Evolutionary conservation across 2,888 invertebrate species (phyloP), one percentile per base, ranked within the genome.

Genomic region (Margaritifera margaritifera): DNA sequence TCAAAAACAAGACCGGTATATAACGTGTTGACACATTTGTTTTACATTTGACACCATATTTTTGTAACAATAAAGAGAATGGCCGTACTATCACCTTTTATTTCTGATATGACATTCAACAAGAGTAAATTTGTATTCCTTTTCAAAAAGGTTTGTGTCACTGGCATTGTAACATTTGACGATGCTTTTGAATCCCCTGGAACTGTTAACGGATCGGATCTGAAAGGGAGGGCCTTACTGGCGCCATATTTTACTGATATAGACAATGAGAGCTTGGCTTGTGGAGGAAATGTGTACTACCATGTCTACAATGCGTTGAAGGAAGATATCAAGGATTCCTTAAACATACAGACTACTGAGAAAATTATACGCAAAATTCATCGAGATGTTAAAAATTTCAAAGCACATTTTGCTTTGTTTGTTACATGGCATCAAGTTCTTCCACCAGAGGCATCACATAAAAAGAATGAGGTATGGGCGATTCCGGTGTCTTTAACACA

Each of bases 191-290:
- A 55, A n/a, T 42, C 31, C 11, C 22, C 66, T 11, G 53, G 27
- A 18, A 59, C 66, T 19, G 18, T 20, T 4, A 20, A 54, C 52
- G 19, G 54, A 1, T n/a, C 27, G 6, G 6, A 57, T 8, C 52
- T 20, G 20, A 20, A 18, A 15, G 52, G 53, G 2, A 31, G 20
- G 31, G 55, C 59, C 6, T 52, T 66, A 20, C 18, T 66, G 1
- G 66, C 60, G 1, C 66, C 66, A 20, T 66, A 42, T 20, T 66
- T 60, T 53, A 61, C 61, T n/a, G 66, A 66, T 55, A 61, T 55
- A 27, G 53, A n/a, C 8, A 24, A n/a, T 2, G 22, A 22, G 2
- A 42, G 20, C 27, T 20, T 31, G 31, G 8, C 8, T 6, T 1
- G 8, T 6, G 31, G 31, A 27, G 67, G 62, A 6, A 20, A 24